phyloP scores from a whole-genome alignment of 1,140 invertebrate genomes.

The Drosophila lacertosa region DNA sequence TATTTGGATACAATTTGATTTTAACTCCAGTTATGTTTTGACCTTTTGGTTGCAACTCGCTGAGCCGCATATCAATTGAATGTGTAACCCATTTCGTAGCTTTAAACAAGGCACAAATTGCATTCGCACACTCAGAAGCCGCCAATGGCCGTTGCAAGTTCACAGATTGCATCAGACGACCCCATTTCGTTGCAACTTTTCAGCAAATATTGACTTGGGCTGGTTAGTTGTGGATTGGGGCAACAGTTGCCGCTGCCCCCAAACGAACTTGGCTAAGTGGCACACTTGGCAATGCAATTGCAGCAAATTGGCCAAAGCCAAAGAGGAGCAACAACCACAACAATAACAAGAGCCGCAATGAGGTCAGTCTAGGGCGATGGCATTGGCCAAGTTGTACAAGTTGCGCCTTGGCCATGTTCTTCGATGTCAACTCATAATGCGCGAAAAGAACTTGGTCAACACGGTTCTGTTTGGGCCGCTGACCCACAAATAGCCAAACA shows the following conservation, averaged over 20 bases:
- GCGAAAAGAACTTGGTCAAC: slow-evolving; percentile 22
- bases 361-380: slow-evolving; percentile 71
- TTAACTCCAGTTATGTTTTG: slow-evolving; percentile 14
- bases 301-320: slow-evolving; percentile 66
- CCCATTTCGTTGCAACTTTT: slow-evolving; percentile 41
- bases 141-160: slow-evolving; percentile 35
- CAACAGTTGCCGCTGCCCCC: slow-evolving; percentile 12
- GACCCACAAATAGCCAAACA: slow-evolving; percentile 44
- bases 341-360: slow-evolving; percentile 44
- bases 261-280: slow-evolving; percentile 55
- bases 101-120: slow-evolving; percentile 33
- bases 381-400: slow-evolving; percentile 43
- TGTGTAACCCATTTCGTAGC: slow-evolving; percentile 27
- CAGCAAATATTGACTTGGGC: slow-evolving; percentile 47
- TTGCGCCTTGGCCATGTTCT: slow-evolving; percentile 51
- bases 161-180: slow-evolving; percentile 54
- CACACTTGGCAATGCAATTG: slow-evolving; percentile 69
- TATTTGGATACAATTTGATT: no score
- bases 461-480: slow-evolving; percentile 24
- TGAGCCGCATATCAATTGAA: slow-evolving; percentile 39
- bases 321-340: slow-evolving; percentile 43
- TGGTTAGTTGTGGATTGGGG: slow-evolving; percentile 22
- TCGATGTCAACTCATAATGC: slow-evolving; percentile 65
- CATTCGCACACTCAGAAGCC: slow-evolving; percentile 16
- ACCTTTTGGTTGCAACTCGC: slow-evolving; percentile 26